These are phyloP conservation scores for Mactromeris polynyma DNA, from an alignment of 2,888 invertebrate species.

Conservation along the genomic window DNA sequence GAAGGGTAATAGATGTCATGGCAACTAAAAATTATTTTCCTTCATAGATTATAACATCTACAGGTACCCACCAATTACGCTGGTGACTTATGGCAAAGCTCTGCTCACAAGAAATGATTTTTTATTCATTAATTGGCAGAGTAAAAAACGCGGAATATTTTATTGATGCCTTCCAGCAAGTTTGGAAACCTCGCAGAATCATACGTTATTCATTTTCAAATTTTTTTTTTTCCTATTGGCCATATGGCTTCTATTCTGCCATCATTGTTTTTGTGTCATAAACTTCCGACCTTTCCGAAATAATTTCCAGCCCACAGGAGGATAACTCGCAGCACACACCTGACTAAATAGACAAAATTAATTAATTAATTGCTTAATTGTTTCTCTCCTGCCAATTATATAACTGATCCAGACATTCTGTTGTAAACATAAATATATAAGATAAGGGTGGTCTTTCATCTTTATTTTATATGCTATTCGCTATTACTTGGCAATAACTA, in stretches of 20 bases:
- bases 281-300: conserved; percentile 45
- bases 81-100: background rate
- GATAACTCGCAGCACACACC: conserved; percentile 23
- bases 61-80: background rate
- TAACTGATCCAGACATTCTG: conserved; percentile 28
- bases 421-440: conserved; percentile 30
- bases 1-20: background rate
- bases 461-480: conserved; percentile 20
- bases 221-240: conserved; percentile 19
- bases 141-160: conserved; percentile 19
- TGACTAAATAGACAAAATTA: conserved; percentile 57
- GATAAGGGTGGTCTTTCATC: conserved; percentile 42
- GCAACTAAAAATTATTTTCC: conserved; percentile 5
- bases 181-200: background rate
- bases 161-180: conserved; percentile 17
- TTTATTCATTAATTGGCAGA: conserved; percentile 48
- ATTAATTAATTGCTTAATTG: conserved; percentile 53
- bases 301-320: conserved; percentile 25
- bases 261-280: conserved; percentile 52
- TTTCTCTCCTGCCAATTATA: conserved; percentile 37
- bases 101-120: background rate
- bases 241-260: conserved; percentile 45
- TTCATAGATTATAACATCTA: background rate
- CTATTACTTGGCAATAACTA: conserved; percentile 8
- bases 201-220: conserved; percentile 45